Evolutionary conservation across 2,113 vertebrate species (phyloP), one percentile per base, ranked within the genome.

Genomic region (Martes martes): DNA sequence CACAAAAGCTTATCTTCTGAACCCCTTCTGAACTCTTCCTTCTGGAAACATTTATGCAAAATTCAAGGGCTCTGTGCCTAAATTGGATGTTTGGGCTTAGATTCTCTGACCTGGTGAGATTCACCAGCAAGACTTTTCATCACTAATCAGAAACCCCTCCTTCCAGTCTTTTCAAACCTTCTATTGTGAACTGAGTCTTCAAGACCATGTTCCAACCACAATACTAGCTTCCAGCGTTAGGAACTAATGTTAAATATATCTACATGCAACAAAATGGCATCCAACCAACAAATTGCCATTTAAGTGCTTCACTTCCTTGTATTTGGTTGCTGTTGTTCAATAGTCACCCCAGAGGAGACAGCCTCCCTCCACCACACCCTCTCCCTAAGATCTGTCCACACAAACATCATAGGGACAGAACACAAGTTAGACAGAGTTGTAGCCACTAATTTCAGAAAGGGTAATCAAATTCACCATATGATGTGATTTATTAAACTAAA

Each of bases 111-210:
- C 18, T 39, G 7, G 26, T 18, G 24, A 69, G 8, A 4, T 82
- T 67, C 50, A 69, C 24, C 26, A 47, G 7, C n/a, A 93, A 74
- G 33, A 71, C 23, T 45, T 67, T 42, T 9, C 23, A 4, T 45
- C 1, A n/a, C 50, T 82, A n/a, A 42, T 90, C 16, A 31, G 23
- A 76, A 87, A 82, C 4, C 7, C 14, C 16, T 78, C 26, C 26
- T 0, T n/a, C 1, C 0, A 7, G 0, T 21, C 26, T 47, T 89
- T 31, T 16, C 19, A 69, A 69, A 71, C 2, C 57, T 7, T 7
- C 21, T 73, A 21, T 2, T 78, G 26, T 61, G 52, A 93, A 71
- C 6, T 19, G 9, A 59, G 31, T 83, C 24, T 24, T 11, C n/a
- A 9, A 88, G 1, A 33, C 0, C 4, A 16, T 65, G 0, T 78